Conservation (phyloP, 1,140 invertebrate genomes). For the Drosophila suzukii region DNA sequence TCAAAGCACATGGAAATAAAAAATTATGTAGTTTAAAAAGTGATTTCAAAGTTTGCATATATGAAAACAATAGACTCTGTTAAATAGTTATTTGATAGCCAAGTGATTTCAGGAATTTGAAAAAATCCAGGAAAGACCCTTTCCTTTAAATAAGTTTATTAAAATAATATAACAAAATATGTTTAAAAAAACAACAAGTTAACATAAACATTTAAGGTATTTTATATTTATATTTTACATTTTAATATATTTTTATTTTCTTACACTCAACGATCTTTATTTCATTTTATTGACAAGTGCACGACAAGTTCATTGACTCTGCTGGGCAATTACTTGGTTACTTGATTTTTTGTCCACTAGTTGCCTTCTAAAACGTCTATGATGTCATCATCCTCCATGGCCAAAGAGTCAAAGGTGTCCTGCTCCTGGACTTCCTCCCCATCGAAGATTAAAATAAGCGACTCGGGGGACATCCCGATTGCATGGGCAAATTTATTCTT, state of each 20-base stretch:
- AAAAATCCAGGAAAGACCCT: too few species aligned
- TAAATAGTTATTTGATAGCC: too few species aligned
- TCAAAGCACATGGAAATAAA: conserved; percentile 7
- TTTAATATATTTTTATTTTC: not conserved
- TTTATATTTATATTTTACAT: not conserved
- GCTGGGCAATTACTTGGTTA: not conserved
- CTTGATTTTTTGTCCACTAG: not conserved
- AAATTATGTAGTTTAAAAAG: not conserved
- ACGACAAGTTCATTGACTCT: not conserved
- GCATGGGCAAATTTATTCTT: not conserved
- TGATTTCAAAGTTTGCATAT: not conserved
- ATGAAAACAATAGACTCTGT: too few species aligned
- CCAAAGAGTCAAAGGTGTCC: conserved; percentile 5
- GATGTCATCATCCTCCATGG: not conserved
- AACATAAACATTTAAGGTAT: too few species aligned
- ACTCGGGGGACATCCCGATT: not conserved
- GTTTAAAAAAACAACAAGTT: too few species aligned
- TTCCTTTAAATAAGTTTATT: too few species aligned
- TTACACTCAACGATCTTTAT: not conserved
- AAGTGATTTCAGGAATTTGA: too few species aligned
- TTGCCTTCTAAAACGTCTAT: not conserved
- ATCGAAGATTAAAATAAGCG: not conserved
- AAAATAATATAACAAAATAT: too few species aligned
- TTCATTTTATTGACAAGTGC: not conserved
- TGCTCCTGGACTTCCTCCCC: conserved; percentile 1